A percentile compares a stretch with the other conserved stretches of the same genome.
Conservation (phyloP, 1,140 invertebrate genomes). For the Gerris buenoi region DNA sequence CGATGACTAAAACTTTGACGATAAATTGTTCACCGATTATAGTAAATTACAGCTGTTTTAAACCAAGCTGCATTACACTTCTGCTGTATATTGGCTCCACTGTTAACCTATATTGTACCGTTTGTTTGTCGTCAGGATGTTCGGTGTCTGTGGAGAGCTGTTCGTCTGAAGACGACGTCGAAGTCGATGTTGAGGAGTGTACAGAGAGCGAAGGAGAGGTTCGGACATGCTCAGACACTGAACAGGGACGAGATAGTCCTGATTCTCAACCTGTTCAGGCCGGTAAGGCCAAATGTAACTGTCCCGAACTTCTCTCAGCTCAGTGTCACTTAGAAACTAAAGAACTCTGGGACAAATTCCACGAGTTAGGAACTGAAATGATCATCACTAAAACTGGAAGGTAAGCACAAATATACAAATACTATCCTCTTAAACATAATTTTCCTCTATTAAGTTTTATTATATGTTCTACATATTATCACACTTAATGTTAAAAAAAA, state of each 20-base stretch:
- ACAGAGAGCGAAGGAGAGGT: constrained; percentile 29
- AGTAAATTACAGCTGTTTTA: too few relatives aligned
- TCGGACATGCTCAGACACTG: constrained; percentile 11
- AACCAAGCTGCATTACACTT: too few relatives aligned
- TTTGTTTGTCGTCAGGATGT: background rate
- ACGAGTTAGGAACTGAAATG: constrained; percentile 94
- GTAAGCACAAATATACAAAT: too few relatives aligned
- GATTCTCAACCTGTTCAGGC: constrained; percentile 8
- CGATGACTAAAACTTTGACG: too few relatives aligned
- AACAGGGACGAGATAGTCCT: constrained; percentile 16
- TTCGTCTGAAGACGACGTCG: constrained; percentile 27
- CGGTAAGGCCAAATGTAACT: constrained; percentile 35
- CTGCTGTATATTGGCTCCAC: too few relatives aligned
- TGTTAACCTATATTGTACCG: too few relatives aligned
- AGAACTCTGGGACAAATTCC: constrained; percentile 86
- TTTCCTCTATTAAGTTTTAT: too few relatives aligned
- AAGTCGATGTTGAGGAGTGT: constrained; percentile 33
- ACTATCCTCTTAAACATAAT: too few relatives aligned
- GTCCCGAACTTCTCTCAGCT: constrained; percentile 33
- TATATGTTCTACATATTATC: too few relatives aligned
- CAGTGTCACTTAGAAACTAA: constrained; percentile 47
- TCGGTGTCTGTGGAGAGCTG: constrained; percentile 14
- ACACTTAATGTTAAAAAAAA: too few relatives aligned
- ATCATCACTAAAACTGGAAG: constrained; percentile 98
- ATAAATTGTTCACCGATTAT: too few relatives aligned